These are phyloP conservation scores for Carassius gibelio DNA, from an alignment of 2,113 vertebrate genomes.

Conservation along the genomic window DNA sequence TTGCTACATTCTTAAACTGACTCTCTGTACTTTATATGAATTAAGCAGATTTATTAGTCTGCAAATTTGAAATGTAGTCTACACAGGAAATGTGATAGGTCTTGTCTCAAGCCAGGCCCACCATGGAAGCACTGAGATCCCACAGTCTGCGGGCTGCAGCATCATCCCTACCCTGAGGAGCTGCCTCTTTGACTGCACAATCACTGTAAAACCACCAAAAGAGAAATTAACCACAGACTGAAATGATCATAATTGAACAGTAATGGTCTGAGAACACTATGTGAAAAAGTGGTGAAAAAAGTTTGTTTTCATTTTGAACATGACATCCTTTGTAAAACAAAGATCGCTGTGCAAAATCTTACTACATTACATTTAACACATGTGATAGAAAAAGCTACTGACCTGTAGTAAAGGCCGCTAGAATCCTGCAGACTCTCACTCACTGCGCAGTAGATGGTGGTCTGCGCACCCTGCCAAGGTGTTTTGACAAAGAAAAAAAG, in stretches of 20 bases:
- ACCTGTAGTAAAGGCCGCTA: conserved; percentile 77
- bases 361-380: background rate
- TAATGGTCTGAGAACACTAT: background rate
- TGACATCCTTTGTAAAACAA: too few relatives aligned
- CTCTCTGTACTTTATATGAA: background rate
- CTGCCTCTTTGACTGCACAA: conserved; percentile 67
- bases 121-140: too few relatives aligned
- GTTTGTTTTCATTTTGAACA: too few relatives aligned
- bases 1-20: too few relatives aligned
- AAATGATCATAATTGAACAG: background rate
- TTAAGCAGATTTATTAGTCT: background rate
- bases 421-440: conserved; percentile 65
- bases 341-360: background rate
- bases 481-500: conserved; percentile 64
- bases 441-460: conserved; percentile 74
- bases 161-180: conserved; percentile 69
- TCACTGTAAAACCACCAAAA: conserved; percentile 64
- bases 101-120: conserved; percentile 27
- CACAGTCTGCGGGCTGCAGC: conserved; percentile 66
- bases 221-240: background rate
- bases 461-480: conserved; percentile 71
- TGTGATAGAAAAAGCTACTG: conserved; percentile 35
- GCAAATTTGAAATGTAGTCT: too few relatives aligned
- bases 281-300: background rate
- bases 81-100: background rate